Conservation (phyloP, 2,113 vertebrate genomes). For the Numida meleagris region DNA sequence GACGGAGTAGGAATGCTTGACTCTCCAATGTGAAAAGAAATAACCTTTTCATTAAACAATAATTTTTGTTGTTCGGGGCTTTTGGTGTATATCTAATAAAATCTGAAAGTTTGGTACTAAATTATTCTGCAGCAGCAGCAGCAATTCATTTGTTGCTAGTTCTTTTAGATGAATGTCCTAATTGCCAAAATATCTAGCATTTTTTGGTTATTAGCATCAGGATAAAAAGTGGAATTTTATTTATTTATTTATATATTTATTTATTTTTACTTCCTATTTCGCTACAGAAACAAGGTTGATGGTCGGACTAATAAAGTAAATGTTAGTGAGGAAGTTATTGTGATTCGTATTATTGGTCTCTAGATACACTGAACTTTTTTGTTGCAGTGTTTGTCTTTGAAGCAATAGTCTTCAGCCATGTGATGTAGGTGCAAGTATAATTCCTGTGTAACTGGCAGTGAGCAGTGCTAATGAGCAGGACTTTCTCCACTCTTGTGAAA, state of each 20-base stretch:
- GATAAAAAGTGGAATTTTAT: background rate
- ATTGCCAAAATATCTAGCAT: background rate
- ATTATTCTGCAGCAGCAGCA: background rate
- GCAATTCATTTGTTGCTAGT: background rate
- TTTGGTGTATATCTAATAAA: background rate
- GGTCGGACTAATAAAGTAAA: background rate
- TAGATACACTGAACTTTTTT: background rate
- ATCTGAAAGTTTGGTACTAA: background rate
- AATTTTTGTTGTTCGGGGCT: background rate
- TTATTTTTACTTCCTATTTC: background rate
- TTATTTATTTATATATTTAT: background rate
- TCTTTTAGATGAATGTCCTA: background rate
- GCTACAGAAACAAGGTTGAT: background rate
- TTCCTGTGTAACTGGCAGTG: constrained; percentile 36
- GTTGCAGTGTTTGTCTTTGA: constrained; percentile 12
- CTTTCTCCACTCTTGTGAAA: constrained; percentile 43
- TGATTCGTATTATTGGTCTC: background rate
- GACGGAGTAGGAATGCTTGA: background rate
- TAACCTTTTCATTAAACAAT: background rate
- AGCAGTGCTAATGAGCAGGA: constrained; percentile 41
- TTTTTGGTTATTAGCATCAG: background rate
- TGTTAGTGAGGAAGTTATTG: background rate
- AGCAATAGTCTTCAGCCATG: background rate
- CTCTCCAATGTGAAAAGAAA: background rate
- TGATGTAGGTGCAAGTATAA: constrained; percentile 17